Evolutionary conservation across 2,888 invertebrate genomes (phyloP).

Genomic region (Agrotis clavis): DNA sequence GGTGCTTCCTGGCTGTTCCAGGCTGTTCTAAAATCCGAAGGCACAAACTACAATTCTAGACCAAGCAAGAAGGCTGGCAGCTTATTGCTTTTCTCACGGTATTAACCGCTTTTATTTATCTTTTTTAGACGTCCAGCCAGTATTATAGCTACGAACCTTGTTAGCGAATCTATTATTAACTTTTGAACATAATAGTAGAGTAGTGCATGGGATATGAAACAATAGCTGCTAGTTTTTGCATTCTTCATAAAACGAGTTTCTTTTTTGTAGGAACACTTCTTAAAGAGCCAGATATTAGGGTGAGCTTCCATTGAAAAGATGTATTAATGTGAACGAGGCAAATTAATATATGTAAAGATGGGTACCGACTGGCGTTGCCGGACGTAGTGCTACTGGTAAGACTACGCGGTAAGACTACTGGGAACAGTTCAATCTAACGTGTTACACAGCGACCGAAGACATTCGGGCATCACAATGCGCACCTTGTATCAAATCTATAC

Average conservation of each 20-base stretch:
- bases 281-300: neutral
- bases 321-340: too few relatives aligned
- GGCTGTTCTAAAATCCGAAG: neutral
- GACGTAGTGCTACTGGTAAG: too few relatives aligned
- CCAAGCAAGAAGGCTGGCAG: neutral
- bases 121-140: neutral
- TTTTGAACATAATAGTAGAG: too few relatives aligned
- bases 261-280: neutral
- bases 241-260: neutral
- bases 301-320: too few relatives aligned
- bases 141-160: neutral
- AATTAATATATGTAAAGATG: too few relatives aligned
- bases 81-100: neutral
- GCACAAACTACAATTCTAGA: neutral
- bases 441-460: too few relatives aligned
- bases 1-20: too few relatives aligned
- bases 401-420: too few relatives aligned
- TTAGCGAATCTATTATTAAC: constrained; percentile 1
- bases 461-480: too few relatives aligned
- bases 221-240: neutral
- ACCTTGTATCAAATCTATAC: too few relatives aligned
- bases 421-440: too few relatives aligned
- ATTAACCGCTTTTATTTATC: neutral
- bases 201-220: neutral
- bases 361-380: too few relatives aligned